Base-by-base conservation (phyloP, 2,888 invertebrate genomes). In the Arrhopalites spinosus region DNA sequence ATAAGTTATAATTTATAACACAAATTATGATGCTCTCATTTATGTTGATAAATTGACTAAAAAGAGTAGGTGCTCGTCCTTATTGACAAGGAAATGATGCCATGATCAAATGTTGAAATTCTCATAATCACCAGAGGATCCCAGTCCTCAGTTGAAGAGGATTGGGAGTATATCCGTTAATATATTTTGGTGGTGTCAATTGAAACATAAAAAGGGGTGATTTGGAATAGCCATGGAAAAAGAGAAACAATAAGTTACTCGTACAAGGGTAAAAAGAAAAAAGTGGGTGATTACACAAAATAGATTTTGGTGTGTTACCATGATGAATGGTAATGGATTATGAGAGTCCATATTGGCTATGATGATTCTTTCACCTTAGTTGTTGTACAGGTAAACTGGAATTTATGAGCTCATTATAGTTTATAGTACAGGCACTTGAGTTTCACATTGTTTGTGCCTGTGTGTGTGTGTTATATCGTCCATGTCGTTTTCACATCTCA, bases 291-390 rank as follows among this genome's bases (percentile, higher is more conserved):
- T 25, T 20, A 59, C 20, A 59, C 15, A n/a, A 63, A 64, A 64
- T 71, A 64, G n/a, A 47, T 64, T 56, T 73, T 67, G 36, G 23
- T 75, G 71, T 75, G 75, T 53, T 75, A n/a, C 36, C 30, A 75
- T 75, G 75, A 75, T 72, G 75, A 72, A 75, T 75, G 66, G 72
- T 75, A 75, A 75, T 75, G 71, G 71, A 71, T 36, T 30, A 36
- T 59, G 15, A 50, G 50, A 50, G 11, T 27, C 1, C 59, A 59
- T 25, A 59, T 27, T 59, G 59, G 20, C 1, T 27, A 72, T 43
- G 69, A 69, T 69, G 72, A 72, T 63, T 29, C 59, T 71, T 71
- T 71, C 76, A 76, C 73, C 76, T 73, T 73, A n/a, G n/a, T n/a
- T n/a, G n/a, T n/a, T 67, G n/a, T 45, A 20, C 56, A 15, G 23